A percentile compares a stretch with the other conserved stretches of the same genome.
phyloP scores from a whole-genome alignment of 2,797 vertebrate genomes.

The Bucorvus abyssinicus region DNA sequence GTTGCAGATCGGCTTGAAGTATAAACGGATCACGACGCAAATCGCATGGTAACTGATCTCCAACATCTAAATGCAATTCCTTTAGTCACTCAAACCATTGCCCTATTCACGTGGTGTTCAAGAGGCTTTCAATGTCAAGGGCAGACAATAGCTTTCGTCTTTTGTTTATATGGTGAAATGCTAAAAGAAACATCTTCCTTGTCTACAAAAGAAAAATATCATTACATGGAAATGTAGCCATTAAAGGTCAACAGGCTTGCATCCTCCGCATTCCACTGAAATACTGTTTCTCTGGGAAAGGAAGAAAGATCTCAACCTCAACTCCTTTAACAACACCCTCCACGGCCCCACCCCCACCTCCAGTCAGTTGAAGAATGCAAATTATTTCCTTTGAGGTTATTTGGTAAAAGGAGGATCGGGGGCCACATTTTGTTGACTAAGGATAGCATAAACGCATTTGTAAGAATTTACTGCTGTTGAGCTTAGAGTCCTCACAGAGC shows the following conservation, averaged over 20 bases:
- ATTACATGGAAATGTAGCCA: neutral
- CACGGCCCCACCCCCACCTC: no score
- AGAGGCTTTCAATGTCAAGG: neutral
- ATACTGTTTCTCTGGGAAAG: neutral
- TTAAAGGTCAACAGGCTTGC: neutral
- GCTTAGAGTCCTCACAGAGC: neutral
- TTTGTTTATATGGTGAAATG: neutral
- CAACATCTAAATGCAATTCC: neutral
- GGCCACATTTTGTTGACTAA: neutral
- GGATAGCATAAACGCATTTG: neutral
- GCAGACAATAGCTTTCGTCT: neutral
- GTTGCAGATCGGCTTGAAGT: neutral
- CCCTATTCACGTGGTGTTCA: neutral
- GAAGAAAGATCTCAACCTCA: neutral
- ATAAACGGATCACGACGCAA: neutral
- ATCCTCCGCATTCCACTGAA: slow-evolving; percentile 18
- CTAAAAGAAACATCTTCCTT: neutral
- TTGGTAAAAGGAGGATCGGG: neutral
- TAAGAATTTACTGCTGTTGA: neutral
- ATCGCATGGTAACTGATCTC: neutral
- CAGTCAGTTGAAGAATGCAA: neutral
- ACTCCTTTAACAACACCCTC: neutral
- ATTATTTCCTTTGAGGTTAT: slow-evolving; percentile 46
- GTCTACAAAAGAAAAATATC: neutral
- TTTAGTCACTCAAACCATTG: neutral